These are phyloP conservation scores for Helicoverpa zea DNA, from an alignment of 1,140 invertebrate species.

Conservation along the genomic window DNA sequence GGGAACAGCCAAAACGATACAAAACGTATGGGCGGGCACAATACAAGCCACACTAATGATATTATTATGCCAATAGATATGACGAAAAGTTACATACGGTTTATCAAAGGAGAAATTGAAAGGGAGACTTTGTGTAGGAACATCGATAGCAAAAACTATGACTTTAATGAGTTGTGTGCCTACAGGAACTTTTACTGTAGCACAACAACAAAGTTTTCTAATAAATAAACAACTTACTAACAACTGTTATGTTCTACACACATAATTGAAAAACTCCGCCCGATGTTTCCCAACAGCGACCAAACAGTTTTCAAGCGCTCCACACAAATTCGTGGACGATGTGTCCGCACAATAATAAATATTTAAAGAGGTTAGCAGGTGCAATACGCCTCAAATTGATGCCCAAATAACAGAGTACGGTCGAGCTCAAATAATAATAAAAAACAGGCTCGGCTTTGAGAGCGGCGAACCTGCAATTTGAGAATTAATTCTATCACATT, in stretches of 20 bases:
- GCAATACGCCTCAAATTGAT: constrained; percentile 75
- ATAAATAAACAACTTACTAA: constrained; percentile 29
- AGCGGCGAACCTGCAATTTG: constrained; percentile 71
- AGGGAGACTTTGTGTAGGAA: neutral
- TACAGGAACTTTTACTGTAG: neutral
- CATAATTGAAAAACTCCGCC: constrained; percentile 48
- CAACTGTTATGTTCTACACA: constrained; percentile 12
- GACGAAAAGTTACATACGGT: neutral
- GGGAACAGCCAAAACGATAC: constrained; percentile 69
- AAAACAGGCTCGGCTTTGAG: constrained; percentile 63
- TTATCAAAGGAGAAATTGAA: neutral
- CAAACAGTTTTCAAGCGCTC: constrained; percentile 63
- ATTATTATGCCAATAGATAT: constrained; percentile 64
- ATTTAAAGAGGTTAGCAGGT: constrained; percentile 79
- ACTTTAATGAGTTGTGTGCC: too few species aligned
- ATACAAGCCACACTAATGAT: constrained; percentile 68
- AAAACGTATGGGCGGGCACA: constrained; percentile 81
- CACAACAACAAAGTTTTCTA: constrained; percentile 1
- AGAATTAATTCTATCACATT: constrained; percentile 81
- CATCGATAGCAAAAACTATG: too few species aligned
- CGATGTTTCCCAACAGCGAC: constrained; percentile 48
- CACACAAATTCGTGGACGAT: constrained; percentile 55
- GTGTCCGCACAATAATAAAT: constrained; percentile 74
- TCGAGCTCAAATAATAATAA: constrained; percentile 68
- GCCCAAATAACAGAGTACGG: constrained; percentile 76